Conservation (phyloP, 2,113 vertebrate species). For the Lanius ludovicianus region DNA sequence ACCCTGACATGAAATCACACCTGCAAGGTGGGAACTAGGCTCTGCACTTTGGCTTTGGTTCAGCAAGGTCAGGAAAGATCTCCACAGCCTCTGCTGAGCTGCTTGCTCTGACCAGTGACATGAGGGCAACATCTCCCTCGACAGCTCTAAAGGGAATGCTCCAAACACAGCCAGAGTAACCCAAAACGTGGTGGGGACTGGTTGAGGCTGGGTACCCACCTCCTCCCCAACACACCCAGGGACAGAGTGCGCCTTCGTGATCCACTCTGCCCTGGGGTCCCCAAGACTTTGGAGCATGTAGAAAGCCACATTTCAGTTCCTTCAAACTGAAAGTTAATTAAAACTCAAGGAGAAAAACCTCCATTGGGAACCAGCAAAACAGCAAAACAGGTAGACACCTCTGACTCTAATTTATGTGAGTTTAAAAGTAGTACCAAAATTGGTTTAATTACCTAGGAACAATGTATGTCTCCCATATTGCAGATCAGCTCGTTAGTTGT, state of each 20-base stretch:
- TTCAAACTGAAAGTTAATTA: slow-evolving; percentile 8
- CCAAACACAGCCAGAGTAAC: background rate
- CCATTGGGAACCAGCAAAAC: background rate
- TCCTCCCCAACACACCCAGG: accelerated
- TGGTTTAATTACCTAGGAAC: slow-evolving; percentile 63
- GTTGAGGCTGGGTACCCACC: background rate
- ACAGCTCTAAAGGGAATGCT: background rate
- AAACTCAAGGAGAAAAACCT: slow-evolving; percentile 6
- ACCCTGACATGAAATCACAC: background rate
- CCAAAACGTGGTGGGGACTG: background rate
- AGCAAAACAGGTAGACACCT: slow-evolving; percentile 2
- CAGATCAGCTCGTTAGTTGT: slow-evolving; percentile 44
- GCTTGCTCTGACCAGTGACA: background rate
- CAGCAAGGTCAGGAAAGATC: background rate
- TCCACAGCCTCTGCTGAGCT: background rate
- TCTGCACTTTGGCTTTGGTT: background rate
- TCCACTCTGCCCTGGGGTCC: background rate
- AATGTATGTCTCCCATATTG: slow-evolving; percentile 22
- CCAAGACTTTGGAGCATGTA: background rate
- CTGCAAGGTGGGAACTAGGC: background rate
- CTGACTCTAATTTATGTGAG: slow-evolving; percentile 28
- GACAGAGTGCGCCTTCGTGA: background rate
- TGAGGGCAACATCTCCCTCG: background rate
- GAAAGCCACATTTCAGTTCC: background rate
- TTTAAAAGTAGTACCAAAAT: slow-evolving; percentile 22